phyloP scores from a whole-genome alignment of 2,113 vertebrate species.

The Oreochromis spilurus region DNA sequence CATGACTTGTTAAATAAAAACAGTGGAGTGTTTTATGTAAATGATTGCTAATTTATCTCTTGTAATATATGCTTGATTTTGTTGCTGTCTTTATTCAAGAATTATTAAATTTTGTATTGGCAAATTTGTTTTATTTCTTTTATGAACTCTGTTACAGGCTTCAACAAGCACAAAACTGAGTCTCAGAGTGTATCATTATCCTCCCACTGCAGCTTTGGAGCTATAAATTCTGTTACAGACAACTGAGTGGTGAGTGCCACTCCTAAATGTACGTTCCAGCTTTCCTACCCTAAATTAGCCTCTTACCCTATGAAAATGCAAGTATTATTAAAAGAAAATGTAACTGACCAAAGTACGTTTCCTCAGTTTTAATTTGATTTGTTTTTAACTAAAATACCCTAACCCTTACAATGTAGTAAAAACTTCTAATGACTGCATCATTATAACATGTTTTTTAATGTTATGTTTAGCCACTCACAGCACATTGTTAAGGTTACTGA shows the following conservation, averaged over 20 bases:
- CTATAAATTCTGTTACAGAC: neutral
- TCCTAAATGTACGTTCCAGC: neutral
- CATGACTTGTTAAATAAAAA: neutral
- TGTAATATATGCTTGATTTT: neutral
- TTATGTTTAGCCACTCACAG: neutral
- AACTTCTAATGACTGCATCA: neutral
- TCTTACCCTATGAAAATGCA: neutral
- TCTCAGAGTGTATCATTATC: neutral
- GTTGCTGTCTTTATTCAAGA: neutral
- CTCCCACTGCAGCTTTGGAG: neutral
- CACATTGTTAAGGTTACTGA: neutral
- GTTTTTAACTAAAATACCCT: neutral
- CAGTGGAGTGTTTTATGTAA: neutral
- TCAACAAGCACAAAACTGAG: neutral
- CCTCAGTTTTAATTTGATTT: neutral
- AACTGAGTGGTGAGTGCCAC: neutral
- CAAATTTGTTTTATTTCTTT: neutral
- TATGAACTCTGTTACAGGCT: neutral
- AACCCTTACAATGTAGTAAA: accelerated
- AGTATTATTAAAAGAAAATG: neutral
- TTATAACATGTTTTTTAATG: neutral
- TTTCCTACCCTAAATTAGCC: neutral
- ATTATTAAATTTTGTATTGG: neutral
- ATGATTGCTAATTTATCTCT: neutral
- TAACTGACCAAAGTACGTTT: neutral